Conservation (phyloP, 2,113 vertebrate genomes). For the Entomyzon cyanotis region DNA sequence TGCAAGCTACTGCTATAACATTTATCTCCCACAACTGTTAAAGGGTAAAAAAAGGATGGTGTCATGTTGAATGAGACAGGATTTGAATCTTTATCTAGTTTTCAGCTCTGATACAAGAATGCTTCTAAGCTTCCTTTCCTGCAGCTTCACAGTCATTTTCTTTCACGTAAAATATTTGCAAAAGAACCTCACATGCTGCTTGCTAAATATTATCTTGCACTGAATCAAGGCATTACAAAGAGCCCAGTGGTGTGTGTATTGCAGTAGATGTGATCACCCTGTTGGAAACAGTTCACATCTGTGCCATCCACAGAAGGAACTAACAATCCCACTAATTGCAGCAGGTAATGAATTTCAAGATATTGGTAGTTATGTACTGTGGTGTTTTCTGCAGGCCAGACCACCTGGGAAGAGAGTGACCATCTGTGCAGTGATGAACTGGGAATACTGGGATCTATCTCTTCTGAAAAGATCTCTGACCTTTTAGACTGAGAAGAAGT, state of each 20-base stretch:
- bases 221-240: not conserved
- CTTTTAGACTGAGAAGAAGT: not conserved
- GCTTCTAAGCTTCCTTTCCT: not conserved
- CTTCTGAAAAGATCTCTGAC: not conserved
- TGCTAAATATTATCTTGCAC: not conserved
- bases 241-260: not conserved
- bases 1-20: not conserved
- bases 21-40: not conserved
- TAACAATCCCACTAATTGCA: not conserved
- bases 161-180: not conserved
- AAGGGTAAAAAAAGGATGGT: not conserved
- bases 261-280: not conserved
- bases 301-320: not conserved
- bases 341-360: not conserved
- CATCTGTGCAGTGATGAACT: not conserved
- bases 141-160: not conserved
- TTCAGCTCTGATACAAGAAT: not conserved
- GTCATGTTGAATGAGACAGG: not conserved
- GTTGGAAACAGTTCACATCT: not conserved
- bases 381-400: not conserved
- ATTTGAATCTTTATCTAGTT: not conserved
- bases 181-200: not conserved
- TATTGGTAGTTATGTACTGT: not conserved
- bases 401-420: not conserved
- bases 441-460: not conserved